Evolutionary conservation across 2,797 vertebrate species (phyloP), one percentile per base, ranked within the genome.

Genomic region (Chloroceryle amazona): DNA sequence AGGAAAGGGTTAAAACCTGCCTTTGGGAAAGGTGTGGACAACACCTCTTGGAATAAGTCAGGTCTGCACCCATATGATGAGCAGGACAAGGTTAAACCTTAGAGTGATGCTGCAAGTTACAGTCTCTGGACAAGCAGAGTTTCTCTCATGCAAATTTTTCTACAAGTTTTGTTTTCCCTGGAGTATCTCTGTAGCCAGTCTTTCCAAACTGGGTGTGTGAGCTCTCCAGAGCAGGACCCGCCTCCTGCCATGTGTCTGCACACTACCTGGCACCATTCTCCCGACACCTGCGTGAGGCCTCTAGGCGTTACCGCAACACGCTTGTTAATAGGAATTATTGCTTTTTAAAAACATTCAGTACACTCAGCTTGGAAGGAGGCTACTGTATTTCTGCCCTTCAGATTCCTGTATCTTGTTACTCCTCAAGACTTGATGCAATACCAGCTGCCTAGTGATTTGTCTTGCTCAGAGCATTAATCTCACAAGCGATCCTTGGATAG

Each of bases 251-350:
- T 15, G 73, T 73, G 23, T 7, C 1, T 70, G 13, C 9, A 5
- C 46, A 16, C 65, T 39, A 60, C 80, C 54, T 97, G 92, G 92
- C 93, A 82, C 63, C 4, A 2, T 66, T 58, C 66, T 81, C 25
- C 62, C 25, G 58, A 35, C 78, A 76, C 71, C 85, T 86, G 70
- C 15, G 8, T 0, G 86, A 67, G 86, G 90, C 94, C 94, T 91
- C 47, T 19, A 21, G 96, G 95, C 93, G 33, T 90, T 84, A 92
- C 94, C 67, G 1, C 94, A 93, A 41, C 83, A 33, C 44, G 21
- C 5, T 54, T 91, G 76, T 86, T 84, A 41, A 42, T 8, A 41
- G 73, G 71, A 94, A 92, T 96, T 95, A 74, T 8, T 89, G 60
- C 88, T 73, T 89, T 80, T 82, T 33, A 35, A 86, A 90, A 90